These are phyloP conservation scores for Nemurella pictetii DNA, from an alignment of 2,888 invertebrate species.

Conservation along the genomic window DNA sequence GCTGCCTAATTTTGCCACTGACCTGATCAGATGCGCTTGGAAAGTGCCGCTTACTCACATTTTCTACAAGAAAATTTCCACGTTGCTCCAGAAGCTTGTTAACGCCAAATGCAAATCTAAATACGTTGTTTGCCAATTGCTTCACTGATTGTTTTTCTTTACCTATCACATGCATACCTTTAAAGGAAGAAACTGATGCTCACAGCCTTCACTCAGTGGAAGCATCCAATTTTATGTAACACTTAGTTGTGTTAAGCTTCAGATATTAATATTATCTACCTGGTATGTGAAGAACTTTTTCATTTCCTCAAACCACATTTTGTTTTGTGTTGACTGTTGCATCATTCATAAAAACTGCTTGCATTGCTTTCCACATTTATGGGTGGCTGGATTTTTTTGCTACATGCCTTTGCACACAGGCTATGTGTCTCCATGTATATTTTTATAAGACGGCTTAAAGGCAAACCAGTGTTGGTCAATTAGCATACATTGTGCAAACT, in stretches of 20 bases:
- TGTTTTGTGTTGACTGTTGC: neutral
- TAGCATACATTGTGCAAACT: neutral
- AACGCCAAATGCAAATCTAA: neutral
- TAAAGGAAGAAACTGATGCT: conserved; percentile 42
- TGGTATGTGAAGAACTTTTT: conserved; percentile 28
- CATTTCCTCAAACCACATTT: neutral
- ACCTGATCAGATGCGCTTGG: too few species aligned
- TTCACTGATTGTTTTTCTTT: conserved; percentile 13
- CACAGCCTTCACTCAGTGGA: conserved; percentile 43
- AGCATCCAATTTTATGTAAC: conserved; percentile 43
- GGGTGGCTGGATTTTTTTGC: neutral
- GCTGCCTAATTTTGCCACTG: too few species aligned
- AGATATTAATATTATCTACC: neutral
- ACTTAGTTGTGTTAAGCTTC: neutral
- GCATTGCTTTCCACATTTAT: neutral
- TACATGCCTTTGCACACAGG: too few species aligned
- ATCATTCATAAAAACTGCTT: neutral
- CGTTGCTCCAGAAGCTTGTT: too few species aligned
- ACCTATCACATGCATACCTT: conserved; percentile 1
- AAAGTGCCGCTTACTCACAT: too few species aligned
- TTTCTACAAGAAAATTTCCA: too few species aligned
- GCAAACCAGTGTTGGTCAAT: too few species aligned
- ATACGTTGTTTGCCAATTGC: neutral
- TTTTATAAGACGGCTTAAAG: too few species aligned
- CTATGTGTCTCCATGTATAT: too few species aligned